These are phyloP conservation scores for Drosophila elegans DNA, from an alignment of 1,140 invertebrate genomes.

Conservation along the genomic window DNA sequence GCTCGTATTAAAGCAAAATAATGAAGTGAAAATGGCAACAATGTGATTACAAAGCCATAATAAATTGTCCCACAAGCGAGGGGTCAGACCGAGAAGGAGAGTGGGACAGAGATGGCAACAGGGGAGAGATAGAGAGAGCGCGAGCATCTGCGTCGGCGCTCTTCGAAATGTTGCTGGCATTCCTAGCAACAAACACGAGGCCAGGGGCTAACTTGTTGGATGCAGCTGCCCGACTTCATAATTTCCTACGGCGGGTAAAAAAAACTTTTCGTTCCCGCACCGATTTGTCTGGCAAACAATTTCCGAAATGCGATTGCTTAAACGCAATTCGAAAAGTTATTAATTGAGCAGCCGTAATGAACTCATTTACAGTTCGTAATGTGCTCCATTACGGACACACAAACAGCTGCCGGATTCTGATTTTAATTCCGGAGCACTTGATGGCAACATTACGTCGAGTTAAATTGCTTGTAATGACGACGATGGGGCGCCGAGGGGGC, in stretches of 20 bases:
- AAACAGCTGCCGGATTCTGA: constrained; percentile 16
- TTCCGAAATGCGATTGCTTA: constrained; percentile 45
- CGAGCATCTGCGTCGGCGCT: constrained; percentile 61
- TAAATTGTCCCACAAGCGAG: constrained; percentile 59
- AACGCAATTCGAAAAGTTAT: constrained; percentile 55
- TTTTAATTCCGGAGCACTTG: constrained; percentile 41
- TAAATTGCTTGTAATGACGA: constrained; percentile 80
- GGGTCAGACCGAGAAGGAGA: constrained; percentile 12
- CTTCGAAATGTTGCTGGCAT: constrained; percentile 53
- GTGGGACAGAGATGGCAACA: background rate
- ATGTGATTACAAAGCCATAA: constrained; percentile 80
- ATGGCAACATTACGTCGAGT: constrained; percentile 76
- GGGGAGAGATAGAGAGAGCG: constrained; percentile 7
- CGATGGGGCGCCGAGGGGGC: constrained; percentile 35
- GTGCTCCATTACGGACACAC: constrained; percentile 53
- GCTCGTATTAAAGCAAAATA: constrained; percentile 80
- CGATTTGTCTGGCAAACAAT: constrained; percentile 49
- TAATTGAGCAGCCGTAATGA: constrained; percentile 73
- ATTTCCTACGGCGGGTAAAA: constrained; percentile 3
- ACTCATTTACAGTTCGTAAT: constrained; percentile 77
- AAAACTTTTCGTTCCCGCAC: constrained; percentile 23
- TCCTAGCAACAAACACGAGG: constrained; percentile 67
- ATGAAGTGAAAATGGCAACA: constrained; percentile 84
- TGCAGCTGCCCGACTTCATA: constrained; percentile 44
- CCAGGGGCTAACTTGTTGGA: constrained; percentile 72